phyloP scores from a whole-genome alignment of 2,113 vertebrate genomes.

The Scomber japonicus region DNA sequence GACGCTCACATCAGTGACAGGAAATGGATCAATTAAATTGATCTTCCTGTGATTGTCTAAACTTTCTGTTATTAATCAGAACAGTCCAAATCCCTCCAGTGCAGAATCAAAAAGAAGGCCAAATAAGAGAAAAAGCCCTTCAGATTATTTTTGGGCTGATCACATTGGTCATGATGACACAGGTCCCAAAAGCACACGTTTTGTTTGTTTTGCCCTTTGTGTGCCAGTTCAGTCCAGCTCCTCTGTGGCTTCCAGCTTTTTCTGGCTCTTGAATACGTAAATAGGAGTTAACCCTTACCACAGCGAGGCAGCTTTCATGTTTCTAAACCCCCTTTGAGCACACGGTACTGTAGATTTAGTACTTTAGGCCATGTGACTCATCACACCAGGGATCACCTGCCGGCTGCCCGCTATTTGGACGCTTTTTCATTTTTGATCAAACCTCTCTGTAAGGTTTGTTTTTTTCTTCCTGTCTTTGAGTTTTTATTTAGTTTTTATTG shows the following conservation, averaged over 20 bases:
- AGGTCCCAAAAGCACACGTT: neutral
- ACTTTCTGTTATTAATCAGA: neutral
- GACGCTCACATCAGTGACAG: slow-evolving; percentile 5
- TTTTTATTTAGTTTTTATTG: slow-evolving; percentile 57
- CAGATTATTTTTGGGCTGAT: neutral
- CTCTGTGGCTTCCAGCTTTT: neutral
- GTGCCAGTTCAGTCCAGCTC: neutral
- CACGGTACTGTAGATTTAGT: neutral
- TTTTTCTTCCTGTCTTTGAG: slow-evolving; percentile 27
- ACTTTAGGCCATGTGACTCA: neutral
- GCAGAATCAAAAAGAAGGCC: neutral
- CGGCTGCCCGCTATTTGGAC: neutral
- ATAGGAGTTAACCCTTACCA: neutral
- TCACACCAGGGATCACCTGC: slow-evolving; percentile 4
- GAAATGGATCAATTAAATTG: neutral
- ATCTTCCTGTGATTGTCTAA: slow-evolving; percentile 17
- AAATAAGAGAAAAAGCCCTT: neutral
- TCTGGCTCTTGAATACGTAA: neutral
- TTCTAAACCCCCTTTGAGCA: neutral
- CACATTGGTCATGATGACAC: too few relatives aligned
- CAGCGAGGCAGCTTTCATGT: neutral
- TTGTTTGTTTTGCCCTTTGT: neutral
- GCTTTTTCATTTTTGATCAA: neutral
- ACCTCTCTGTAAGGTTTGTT: neutral
- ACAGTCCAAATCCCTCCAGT: neutral